Base-by-base conservation (phyloP, 2,888 invertebrate genomes). In the Dicyrtomina minuta region DNA sequence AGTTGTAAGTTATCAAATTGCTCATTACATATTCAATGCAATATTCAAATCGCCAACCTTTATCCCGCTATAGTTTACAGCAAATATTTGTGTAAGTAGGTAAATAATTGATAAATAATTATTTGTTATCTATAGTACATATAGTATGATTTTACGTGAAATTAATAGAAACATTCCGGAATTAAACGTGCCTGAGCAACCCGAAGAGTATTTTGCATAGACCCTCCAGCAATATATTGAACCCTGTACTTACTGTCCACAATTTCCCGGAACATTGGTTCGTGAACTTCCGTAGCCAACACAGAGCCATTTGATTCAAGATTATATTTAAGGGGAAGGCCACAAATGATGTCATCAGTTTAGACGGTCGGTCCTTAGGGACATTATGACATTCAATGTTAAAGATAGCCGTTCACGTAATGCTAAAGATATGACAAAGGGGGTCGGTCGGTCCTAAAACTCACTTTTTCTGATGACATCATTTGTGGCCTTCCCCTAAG, bases 201-300 rank as follows among this genome's bases (percentile, higher is more conserved):
- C 77, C 97, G 86, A 77, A 97, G 83, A 17, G 93, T 86, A 83
- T 99, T 99, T 83, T 96, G 96, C 0, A 93, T 93, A 44, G 96
- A 93, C 70, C 97, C 97, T 26, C 98, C 99, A 3, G 98, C 97
- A 70, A 93, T 90, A 82, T 90, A 98, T 71, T 95, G 92, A 0
- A 93, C 92, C 53, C 87, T 84, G 79, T 85, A 90, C 80, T n/a
- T n/a, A n/a, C 89, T 87, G 15, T 90, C 87, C 59, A 88, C 85
- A 61, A 96, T 85, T 79, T 98, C 96, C 68, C 88, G 85, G 80
- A 92, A 95, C 79, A 98, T 84, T 1, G 90, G 88, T 83, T 89
- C 88, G 81, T 97, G 98, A 81, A 90, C 90, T 15, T 92, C 91
- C 59, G 89, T 90, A 1, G 97, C 97, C 80, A 99, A 87, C 76